Percentiles rank a stretch among this genome's conserved stretches.
These are phyloP conservation scores for Catotricha subobsoleta DNA, from an alignment of 2,888 invertebrate species.

Conservation along the genomic window DNA sequence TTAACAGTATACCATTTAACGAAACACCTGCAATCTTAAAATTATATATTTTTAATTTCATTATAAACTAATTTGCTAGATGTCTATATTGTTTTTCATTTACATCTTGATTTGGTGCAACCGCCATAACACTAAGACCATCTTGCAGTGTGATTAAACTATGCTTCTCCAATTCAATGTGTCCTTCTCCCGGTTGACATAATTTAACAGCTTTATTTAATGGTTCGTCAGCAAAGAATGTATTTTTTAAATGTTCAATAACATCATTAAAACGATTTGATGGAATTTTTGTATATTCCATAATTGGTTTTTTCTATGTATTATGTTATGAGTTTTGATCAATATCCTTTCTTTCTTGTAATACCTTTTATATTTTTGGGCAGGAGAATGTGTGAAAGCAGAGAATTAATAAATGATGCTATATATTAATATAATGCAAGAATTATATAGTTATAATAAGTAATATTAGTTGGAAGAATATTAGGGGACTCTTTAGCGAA, in stretches of 20 bases:
- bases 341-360: not conserved
- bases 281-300: slow-evolving; percentile 25
- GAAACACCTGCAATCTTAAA: slow-evolving; percentile 57
- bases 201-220: slow-evolving; percentile 60
- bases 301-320: slow-evolving; percentile 8
- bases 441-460: too few species aligned
- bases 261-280: slow-evolving; percentile 36
- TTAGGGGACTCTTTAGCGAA: too few species aligned
- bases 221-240: slow-evolving; percentile 71
- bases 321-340: not conserved
- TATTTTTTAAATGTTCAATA: slow-evolving; percentile 49
- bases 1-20: slow-evolving; percentile 55
- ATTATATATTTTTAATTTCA: slow-evolving; percentile 1
- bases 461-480: too few species aligned
- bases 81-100: slow-evolving; percentile 6
- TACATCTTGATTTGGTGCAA: slow-evolving; percentile 43
- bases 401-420: too few species aligned
- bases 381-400: too few species aligned
- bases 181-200: slow-evolving; percentile 50
- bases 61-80: not conserved
- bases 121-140: slow-evolving; percentile 53
- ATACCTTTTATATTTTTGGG: too few species aligned
- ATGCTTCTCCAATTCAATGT: slow-evolving; percentile 52
- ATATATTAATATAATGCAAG: too few species aligned
- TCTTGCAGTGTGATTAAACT: slow-evolving; percentile 54